A percentile compares a stretch with the other conserved stretches of the same genome.
These are phyloP conservation scores for Spea multiplicata DNA, from an alignment of 2,113 vertebrate genomes.

Conservation along the genomic window DNA sequence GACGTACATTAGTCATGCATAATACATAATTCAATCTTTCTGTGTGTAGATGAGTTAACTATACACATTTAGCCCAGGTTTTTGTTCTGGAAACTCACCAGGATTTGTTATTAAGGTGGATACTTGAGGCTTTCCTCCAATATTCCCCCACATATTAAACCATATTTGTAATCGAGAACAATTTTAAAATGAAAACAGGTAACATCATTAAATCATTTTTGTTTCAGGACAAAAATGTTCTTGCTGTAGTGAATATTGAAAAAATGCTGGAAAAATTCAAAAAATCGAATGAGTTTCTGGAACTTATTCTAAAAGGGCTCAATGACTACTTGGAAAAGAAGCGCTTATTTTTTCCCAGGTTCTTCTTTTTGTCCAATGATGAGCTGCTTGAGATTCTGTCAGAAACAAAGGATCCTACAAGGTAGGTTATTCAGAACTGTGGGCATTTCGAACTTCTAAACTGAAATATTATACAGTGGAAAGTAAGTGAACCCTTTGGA, in stretches of 20 bases:
- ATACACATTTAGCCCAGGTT: no score
- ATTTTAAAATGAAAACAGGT: background rate
- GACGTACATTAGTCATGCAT: no score
- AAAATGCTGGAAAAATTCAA: constrained; percentile 80
- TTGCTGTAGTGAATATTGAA: constrained; percentile 73
- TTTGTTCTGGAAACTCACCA: no score
- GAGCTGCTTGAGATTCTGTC: constrained; percentile 90
- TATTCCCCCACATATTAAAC: background rate
- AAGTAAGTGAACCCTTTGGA: no score
- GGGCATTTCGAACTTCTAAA: no score
- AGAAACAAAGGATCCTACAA: constrained; percentile 88
- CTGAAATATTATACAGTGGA: no score
- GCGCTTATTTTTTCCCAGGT: constrained; percentile 84
- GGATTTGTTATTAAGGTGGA: no score
- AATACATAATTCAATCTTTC: no score
- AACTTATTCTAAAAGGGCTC: constrained; percentile 86
- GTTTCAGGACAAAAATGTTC: constrained; percentile 79
- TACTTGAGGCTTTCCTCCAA: no score
- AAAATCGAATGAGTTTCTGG: constrained; percentile 76
- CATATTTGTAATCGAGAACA: background rate
- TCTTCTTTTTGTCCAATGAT: constrained; percentile 92
- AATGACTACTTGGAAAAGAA: constrained; percentile 91
- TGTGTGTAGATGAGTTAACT: no score
- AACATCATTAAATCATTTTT: background rate
- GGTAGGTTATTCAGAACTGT: constrained; percentile 58